A percentile compares a stretch with the other conserved stretches of the same genome.
Conservation (phyloP, 2,113 vertebrate species). For the Gasterosteus nipponicus region DNA sequence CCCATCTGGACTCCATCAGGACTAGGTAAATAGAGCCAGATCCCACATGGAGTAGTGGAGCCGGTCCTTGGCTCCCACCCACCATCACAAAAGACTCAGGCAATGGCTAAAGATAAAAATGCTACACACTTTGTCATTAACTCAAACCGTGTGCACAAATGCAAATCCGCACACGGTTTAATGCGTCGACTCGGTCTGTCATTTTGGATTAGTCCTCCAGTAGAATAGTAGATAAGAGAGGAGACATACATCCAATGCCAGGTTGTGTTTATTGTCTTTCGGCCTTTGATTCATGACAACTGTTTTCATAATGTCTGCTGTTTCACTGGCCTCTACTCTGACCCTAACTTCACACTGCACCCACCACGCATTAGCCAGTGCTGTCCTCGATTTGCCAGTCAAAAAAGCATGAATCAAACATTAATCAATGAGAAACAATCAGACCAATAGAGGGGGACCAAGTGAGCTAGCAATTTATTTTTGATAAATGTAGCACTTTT, state of each 20-base stretch:
- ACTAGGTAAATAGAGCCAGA: constrained; percentile 74
- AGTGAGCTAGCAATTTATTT: constrained; percentile 5
- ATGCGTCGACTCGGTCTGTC: constrained; percentile 30
- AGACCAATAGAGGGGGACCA: neutral
- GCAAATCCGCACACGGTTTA: constrained; percentile 50
- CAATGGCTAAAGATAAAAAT: constrained; percentile 69
- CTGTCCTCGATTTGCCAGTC: neutral
- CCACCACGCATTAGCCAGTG: constrained; percentile 26
- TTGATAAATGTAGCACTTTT: neutral
- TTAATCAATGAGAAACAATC: neutral
- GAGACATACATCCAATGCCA: constrained; percentile 31
- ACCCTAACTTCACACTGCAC: neutral
- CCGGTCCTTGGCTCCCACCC: constrained; percentile 64
- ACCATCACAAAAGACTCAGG: constrained; percentile 66
- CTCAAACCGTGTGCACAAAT: constrained; percentile 70
- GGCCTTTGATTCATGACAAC: constrained; percentile 35
- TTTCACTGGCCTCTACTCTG: constrained; percentile 19
- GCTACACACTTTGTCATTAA: constrained; percentile 71
- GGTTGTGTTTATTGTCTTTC: constrained; percentile 25
- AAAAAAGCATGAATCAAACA: constrained; percentile 3
- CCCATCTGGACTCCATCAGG: constrained; percentile 79
- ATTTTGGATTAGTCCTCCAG: constrained; percentile 33
- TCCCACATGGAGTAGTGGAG: constrained; percentile 64
- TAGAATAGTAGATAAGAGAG: constrained; percentile 20
- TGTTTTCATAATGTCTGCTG: constrained; percentile 24